Base-by-base conservation (phyloP, 2,113 vertebrate species). In the Labeo catla region DNA sequence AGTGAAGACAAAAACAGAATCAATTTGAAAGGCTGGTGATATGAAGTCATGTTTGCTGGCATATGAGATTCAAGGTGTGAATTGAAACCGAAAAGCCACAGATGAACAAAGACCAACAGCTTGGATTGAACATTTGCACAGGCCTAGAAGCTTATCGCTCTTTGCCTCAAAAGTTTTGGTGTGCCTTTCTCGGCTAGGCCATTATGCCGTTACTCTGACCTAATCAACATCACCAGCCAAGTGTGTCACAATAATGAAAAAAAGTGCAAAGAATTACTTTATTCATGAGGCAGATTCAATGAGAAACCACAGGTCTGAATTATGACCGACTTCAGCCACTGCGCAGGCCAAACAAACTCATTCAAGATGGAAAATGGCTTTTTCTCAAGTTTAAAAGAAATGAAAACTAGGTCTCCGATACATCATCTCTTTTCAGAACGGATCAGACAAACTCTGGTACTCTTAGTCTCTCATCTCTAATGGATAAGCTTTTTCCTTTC, bases 361-460 rank as follows among this genome's bases (percentile, higher is more conserved):
- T 28, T 80, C 80, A 61, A 77, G 39, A 54, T 52, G 84, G 52
- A 84, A 43, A 86, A 85, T 45, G 43, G 21, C 12, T 90, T 89
- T 88, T 83, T 54, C 78, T 81, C 70, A 8, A 63, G 66, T 43
- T 89, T 89, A 81, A 81, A 88, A 61, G 12, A 82, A 86, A 84
- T 74, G 36, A 59, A 87, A 89, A 84, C 43, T 70, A 49, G 87
- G 77, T 65, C 43, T 47, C 9, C 21, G 78, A 85, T 63, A 84
- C 68, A 81, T 73, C 43, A 59, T 81, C 19, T 72, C 36, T 70
- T 86, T 81, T 90, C 28, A 84, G 47, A 79, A 70, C 43, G 81
- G 4, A 86, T 76, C 36, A 49, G 34, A 85, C 39, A 76, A 81
- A 65, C 65, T 19, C n/a, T 36, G 36, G 83, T 34, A 34, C 50